Evolutionary conservation across 2,797 vertebrate species (phyloP).

Genomic region (Squalus acanthias): DNA sequence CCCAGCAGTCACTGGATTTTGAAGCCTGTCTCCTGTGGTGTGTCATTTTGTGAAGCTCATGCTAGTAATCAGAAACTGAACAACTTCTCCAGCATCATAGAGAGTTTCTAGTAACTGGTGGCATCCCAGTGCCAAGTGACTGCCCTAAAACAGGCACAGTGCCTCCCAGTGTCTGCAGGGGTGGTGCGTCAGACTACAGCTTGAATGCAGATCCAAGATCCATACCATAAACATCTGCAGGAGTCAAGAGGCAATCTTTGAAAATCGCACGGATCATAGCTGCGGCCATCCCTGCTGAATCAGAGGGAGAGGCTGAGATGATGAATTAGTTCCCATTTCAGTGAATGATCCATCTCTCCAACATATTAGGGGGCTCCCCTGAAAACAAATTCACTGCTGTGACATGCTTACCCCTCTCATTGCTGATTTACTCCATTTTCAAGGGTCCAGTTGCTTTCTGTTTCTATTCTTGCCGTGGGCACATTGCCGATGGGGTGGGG

Average conservation of each 20-base stretch:
- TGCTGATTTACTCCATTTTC: background rate
- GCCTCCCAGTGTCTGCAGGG: conserved; percentile 43
- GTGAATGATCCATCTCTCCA: background rate
- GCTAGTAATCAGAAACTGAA: background rate
- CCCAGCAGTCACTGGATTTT: background rate
- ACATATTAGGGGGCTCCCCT: background rate
- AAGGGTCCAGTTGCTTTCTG: background rate
- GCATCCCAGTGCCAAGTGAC: conserved; percentile 42
- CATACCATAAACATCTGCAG: background rate
- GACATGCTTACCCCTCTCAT: background rate
- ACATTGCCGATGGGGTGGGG: background rate
- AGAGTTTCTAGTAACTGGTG: background rate
- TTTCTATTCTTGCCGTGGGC: background rate
- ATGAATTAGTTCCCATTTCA: background rate
- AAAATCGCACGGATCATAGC: conserved; percentile 9
- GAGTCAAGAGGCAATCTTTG: conserved; percentile 8
- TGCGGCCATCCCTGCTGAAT: background rate
- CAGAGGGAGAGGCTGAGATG: background rate
- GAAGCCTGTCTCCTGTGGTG: background rate
- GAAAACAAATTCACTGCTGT: background rate
- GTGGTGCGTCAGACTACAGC: conserved; percentile 40
- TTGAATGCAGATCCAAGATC: background rate
- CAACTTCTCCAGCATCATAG: background rate
- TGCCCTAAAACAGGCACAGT: conserved; percentile 46
- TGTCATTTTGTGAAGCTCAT: background rate